Percentiles rank a stretch among this genome's conserved stretches.
Conservation (phyloP, 1,140 invertebrate genomes). For the Potamilus streckersoni region DNA sequence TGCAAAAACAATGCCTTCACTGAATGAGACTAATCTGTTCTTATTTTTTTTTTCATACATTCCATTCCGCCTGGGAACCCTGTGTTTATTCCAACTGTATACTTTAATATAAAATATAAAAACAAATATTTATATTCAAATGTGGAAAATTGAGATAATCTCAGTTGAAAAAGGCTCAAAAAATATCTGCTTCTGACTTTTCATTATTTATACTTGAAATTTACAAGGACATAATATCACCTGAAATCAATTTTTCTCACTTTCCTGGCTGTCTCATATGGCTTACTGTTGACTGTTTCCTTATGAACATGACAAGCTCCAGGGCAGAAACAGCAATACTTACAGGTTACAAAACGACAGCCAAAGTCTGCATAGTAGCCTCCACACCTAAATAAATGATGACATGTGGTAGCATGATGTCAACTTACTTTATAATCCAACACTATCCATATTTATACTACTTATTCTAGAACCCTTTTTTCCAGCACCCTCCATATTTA, state of each 20-base stretch:
- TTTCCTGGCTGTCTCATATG: slow-evolving; percentile 4
- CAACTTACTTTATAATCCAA: no score
- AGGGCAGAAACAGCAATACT: slow-evolving; percentile 34
- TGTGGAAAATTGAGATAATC: slow-evolving; percentile 5
- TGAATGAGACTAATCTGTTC: no score
- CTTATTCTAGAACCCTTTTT: no score
- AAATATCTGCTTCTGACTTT: not conserved
- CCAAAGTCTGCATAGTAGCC: slow-evolving; percentile 36
- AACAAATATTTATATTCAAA: no score
- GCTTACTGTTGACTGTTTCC: slow-evolving; percentile 12
- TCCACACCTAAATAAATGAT: slow-evolving; percentile 31
- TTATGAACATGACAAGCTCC: slow-evolving; percentile 28
- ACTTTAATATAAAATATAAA: no score
- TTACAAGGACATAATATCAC: slow-evolving; percentile 1
- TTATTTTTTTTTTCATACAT: no score
- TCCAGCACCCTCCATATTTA: no score
- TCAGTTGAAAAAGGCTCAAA: slow-evolving; percentile 11
- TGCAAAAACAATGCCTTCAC: no score
- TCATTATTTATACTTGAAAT: not conserved
- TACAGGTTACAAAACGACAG: slow-evolving; percentile 47
- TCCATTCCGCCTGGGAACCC: no score
- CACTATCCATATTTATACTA: no score
- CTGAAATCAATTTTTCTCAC: slow-evolving; percentile 36
- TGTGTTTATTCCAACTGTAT: no score
- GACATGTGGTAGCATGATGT: no score